A percentile compares a stretch with the other conserved stretches of the same genome.
These are phyloP conservation scores for Leptopilina syphax DNA, from an alignment of 2,888 invertebrate species.

Conservation along the genomic window DNA sequence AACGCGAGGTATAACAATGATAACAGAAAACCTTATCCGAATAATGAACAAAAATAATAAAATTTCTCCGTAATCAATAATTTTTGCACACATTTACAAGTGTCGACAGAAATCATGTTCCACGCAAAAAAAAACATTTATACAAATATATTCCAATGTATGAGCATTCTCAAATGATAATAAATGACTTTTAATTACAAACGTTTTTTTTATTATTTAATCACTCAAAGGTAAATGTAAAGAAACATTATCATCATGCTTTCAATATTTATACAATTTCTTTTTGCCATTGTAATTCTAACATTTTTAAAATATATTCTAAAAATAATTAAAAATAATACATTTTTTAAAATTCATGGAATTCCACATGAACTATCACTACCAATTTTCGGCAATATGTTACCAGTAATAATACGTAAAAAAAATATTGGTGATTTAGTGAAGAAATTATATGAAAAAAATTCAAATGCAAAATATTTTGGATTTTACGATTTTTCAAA, in stretches of 20 bases:
- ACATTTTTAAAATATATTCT: neutral
- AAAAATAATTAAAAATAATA: neutral
- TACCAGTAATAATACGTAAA: neutral
- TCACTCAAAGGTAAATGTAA: too few species aligned
- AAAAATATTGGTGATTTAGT: neutral
- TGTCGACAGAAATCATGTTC: neutral
- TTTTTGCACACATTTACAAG: neutral
- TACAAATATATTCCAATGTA: too few species aligned
- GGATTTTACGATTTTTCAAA: slow-evolving; percentile 65
- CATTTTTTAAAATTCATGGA: slow-evolving; percentile 8
- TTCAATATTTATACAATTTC: neutral
- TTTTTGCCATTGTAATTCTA: neutral
- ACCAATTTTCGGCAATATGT: slow-evolving; percentile 36
- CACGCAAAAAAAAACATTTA: neutral
- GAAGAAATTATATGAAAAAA: slow-evolving; percentile 54
- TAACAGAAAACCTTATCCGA: neutral
- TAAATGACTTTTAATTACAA: too few species aligned
- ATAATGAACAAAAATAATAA: neutral
- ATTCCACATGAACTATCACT: neutral
- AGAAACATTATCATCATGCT: neutral
- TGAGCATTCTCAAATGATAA: neutral
- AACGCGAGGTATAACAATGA: neutral
- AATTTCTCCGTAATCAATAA: neutral
- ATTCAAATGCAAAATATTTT: slow-evolving; percentile 61
- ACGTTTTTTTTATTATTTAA: too few species aligned